Evolutionary conservation across 2,888 invertebrate genomes (phyloP), one percentile per base, ranked within the genome.

Genomic region (Agriopis leucophaearia): DNA sequence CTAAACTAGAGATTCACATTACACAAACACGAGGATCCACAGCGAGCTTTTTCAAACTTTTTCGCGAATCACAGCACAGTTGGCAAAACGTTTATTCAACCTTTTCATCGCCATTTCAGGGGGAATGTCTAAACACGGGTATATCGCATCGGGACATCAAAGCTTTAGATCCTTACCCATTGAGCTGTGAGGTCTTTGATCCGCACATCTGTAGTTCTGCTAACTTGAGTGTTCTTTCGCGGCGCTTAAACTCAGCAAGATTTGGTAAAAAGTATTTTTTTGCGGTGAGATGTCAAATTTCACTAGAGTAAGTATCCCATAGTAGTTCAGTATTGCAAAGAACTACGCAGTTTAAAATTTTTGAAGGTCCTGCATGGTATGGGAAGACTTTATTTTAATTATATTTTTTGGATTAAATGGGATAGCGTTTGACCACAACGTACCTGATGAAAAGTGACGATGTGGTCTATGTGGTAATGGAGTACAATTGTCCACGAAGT

Each of bases 131-230:
- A 63, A 63, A 61, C 64, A 64, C 57, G 73, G 62, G 65, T 70
- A 65, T 67, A 64, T 68, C 68, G 64, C 51, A 58, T 64, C 57
- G 69, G 69, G 68, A 68, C 74, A 78, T 80, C 77, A 82, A 82
- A 81, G 81, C 66, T 51, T 69, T 61, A 65, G 69, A 75, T 74
- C 74, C 71, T 70, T 60, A 71, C 66, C 60, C 80, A 81, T 77
- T 74, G 80, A 79, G 73, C 75, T 75, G 78, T 72, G 67, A 73
- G 74, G 74, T 77, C 78, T 83, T 84, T 84, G 84, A 84, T 83
- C 79, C 71, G 44, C 54, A 10, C 13, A 36, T 42, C 50, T 59
- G 36, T 61, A 62, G 69, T 62, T 51, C 47, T 65, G 52, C 52
- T 47, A 65, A 56, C 56, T 66, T 48, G 57, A 70, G 50, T 64